Evolutionary conservation across 2,113 vertebrate genomes (phyloP), one percentile per base, ranked within the genome.

Genomic region (Daphoenositta chrysoptera): DNA sequence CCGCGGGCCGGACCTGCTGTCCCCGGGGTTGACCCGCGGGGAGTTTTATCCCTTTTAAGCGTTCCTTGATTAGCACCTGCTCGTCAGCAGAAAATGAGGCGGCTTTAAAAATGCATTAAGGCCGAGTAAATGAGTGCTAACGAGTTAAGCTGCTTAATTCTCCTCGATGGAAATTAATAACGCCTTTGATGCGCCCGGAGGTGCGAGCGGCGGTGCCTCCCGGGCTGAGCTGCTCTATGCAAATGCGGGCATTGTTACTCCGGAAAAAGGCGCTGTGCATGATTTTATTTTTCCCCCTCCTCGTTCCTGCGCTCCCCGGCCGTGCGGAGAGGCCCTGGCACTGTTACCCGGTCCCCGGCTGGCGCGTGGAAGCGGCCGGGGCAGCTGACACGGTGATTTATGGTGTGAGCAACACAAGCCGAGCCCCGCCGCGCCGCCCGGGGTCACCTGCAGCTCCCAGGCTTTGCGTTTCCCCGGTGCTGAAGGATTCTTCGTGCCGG

Each of bases 91-190:
- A 22, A 84, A 84, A 58, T 1, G 64, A 85, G 78, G 77, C 91
- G 14, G 89, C 53, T 79, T 92, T 69, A 84, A 79, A 96, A 97
- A 90, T 18, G 89, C 85, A 78, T 77, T 45, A 85, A 90, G 78
- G 27, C 86, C 50, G 70, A 81, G 70, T 87, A 90, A 96, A 96
- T 54, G 86, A 93, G 88, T 0, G 57, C 86, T 97, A 95, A 96
- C 35, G 31, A 95, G 69, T 96, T 97, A 91, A 97, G 94, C 86
- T 84, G 22, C 88, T 81, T 93, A 92, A 94, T 88, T 87, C 83
- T 71, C 56, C 86, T 86, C 47, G 40, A 19, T 92, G 95, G 96
- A 94, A 96, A 94, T 96, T 79, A 96, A 88, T 83, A 83, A 88
- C 1, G 15, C 47, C 75, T 78, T 50, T 53, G 76, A 82, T 92